Conservation (phyloP, 2,888 invertebrate genomes). For the Luffia ferchaultella region DNA sequence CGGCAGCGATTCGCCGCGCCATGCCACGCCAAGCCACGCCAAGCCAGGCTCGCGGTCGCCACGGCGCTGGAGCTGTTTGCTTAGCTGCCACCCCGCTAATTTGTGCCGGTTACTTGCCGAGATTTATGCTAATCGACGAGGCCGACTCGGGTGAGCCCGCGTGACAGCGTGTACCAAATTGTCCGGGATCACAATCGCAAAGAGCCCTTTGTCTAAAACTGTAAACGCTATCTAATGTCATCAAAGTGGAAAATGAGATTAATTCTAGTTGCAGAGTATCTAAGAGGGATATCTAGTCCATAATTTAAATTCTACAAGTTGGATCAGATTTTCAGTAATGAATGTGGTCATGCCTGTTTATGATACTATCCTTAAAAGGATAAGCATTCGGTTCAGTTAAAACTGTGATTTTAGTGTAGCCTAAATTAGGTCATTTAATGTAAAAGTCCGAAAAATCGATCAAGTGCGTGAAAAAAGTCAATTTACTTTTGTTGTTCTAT, state of each 20-base stretch:
- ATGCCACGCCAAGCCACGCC: conserved; percentile 21
- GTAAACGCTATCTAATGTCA: conserved; percentile 32
- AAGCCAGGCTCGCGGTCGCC: conserved; percentile 19
- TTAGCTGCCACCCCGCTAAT: conserved; percentile 41
- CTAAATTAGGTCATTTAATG: no score
- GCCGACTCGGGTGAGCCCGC: conserved; percentile 55
- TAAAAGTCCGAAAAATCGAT: no score
- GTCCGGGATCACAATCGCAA: conserved; percentile 50
- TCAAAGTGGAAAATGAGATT: conserved; percentile 17
- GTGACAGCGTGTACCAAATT: conserved; percentile 60
- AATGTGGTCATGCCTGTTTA: no score
- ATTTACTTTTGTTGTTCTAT: no score
- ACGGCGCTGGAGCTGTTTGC: conserved; percentile 31
- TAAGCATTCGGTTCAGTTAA: no score
- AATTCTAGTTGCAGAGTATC: neutral
- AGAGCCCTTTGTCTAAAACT: conserved; percentile 38
- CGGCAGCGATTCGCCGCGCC: conserved; percentile 61
- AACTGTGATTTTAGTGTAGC: no score
- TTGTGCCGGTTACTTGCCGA: conserved; percentile 62
- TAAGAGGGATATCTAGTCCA: no score
- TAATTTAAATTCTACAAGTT: no score
- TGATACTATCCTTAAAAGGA: no score
- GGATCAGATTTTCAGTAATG: no score
- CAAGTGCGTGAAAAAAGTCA: no score
- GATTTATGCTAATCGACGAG: conserved; percentile 65